Base-by-base conservation (phyloP, 2,797 vertebrate species). In the Gymnoscopelus braueri region DNA sequence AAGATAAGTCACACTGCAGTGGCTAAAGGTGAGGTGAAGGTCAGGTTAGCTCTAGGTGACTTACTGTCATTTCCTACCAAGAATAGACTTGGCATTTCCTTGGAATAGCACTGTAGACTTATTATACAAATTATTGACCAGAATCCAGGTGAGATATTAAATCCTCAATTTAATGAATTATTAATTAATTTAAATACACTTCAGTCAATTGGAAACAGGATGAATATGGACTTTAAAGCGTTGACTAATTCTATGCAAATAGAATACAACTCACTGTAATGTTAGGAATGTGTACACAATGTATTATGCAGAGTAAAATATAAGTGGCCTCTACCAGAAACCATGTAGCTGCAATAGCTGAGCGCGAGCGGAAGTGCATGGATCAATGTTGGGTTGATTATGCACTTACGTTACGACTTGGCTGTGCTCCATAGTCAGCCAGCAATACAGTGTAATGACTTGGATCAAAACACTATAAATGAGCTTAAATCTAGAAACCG, bases 11-110 rank as follows among this genome's bases (percentile, higher is more conserved):
- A 79, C 76, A 59, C 65, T 62, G 32, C 63, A 72, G 65, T 24
- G 52, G 69, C 29, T 75, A 77, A 35, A 84, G 75, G 84, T 74
- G 69, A 83, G 74, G 64, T 74, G 72, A 83, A 86, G 80, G 83
- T 44, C 54, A 82, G 15, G 59, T 65, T n/a, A 8, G 10, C 24
- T 49, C 2, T 2, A 19, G 9, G 0, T 49, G 4, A 63, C 44
- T 10, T 52, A 24, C 5, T 32, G 5, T 2, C 35, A 29, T 67
- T 59, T 48, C 47, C 5, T 9, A 11, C 13, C 49, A 61, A 44
- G 44, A 19, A 44, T 48, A 11, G 10, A 44, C 39, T 8, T 9
- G 10, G 47, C 3, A 3, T 49, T 56, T 26, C 24, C 39, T 44
- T 44, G 39, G 39, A 44, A 29, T 4, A 29, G 26, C 26, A 29